These are phyloP conservation scores for Zaprionus davidi DNA, from an alignment of 1,140 invertebrate species.

Conservation along the genomic window DNA sequence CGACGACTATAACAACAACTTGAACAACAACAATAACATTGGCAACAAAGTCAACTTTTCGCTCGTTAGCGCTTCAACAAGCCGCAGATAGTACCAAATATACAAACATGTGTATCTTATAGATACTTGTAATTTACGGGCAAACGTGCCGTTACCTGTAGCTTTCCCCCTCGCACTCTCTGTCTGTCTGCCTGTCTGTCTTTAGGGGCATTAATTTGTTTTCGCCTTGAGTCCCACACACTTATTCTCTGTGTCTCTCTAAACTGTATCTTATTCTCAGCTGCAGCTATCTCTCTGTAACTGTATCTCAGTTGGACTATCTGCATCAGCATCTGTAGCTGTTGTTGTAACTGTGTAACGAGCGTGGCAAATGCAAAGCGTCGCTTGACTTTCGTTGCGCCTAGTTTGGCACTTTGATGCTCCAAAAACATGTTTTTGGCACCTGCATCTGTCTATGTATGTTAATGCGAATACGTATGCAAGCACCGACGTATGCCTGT, in stretches of 20 bases:
- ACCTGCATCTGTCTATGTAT: slow-evolving; percentile 9
- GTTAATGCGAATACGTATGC: slow-evolving; percentile 2
- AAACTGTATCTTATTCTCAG: slow-evolving; percentile 5
- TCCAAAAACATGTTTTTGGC: slow-evolving; percentile 45
- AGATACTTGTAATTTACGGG: slow-evolving; percentile 59
- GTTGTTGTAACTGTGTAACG: slow-evolving; percentile 41
- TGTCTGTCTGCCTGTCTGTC: slow-evolving; percentile 18
- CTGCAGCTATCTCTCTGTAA: slow-evolving; percentile 21
- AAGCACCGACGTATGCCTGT: background rate
- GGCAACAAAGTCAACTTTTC: slow-evolving; percentile 50
- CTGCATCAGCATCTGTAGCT: slow-evolving; percentile 20
- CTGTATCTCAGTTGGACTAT: slow-evolving; percentile 12
- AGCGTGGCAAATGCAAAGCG: slow-evolving; percentile 62
- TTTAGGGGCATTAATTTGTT: slow-evolving; percentile 50
- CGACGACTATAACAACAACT: too few relatives aligned
- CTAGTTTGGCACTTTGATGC: slow-evolving; percentile 27
- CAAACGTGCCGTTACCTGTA: slow-evolving; percentile 40
- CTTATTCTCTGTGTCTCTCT: slow-evolving; percentile 23
- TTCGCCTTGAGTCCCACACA: slow-evolving; percentile 48
- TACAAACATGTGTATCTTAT: slow-evolving; percentile 37
- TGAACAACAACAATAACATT: slow-evolving; percentile 39
- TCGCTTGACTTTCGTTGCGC: slow-evolving; percentile 63
- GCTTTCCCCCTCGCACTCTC: slow-evolving; percentile 6
- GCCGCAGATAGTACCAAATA: slow-evolving; percentile 1
- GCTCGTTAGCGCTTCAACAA: slow-evolving; percentile 50